These are phyloP conservation scores for Bombus turneri DNA, from an alignment of 1,140 invertebrate genomes.

Conservation along the genomic window DNA sequence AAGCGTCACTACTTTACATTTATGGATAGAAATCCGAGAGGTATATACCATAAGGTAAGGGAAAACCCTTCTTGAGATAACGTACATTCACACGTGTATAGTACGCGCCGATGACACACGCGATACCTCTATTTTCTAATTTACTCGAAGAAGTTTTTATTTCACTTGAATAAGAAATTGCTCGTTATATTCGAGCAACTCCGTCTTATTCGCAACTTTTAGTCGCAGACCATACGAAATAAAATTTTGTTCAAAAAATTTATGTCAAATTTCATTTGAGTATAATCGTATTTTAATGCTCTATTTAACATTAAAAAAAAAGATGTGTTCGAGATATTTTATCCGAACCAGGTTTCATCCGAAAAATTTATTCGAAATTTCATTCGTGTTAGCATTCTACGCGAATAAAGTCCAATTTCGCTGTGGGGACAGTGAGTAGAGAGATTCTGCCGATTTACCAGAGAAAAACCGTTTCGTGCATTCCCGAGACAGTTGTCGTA, in stretches of 20 bases:
- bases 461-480: not conserved
- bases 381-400: not conserved
- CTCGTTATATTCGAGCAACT: not conserved
- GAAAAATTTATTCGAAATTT: not conserved
- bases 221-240: not conserved
- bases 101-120: not conserved
- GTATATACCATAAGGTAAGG: not conserved
- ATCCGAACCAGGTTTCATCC: not conserved
- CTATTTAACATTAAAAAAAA: too few relatives aligned
- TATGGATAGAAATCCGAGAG: not conserved
- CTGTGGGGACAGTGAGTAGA: not conserved
- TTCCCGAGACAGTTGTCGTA: not conserved
- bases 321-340: too few relatives aligned
- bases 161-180: not conserved
- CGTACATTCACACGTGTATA: not conserved
- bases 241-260: not conserved
- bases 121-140: not conserved
- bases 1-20: not conserved
- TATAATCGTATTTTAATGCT: too few relatives aligned
- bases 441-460: not conserved
- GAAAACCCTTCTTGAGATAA: not conserved
- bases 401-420: not conserved
- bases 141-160: not conserved
- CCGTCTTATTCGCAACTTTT: not conserved
- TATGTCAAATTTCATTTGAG: not conserved